Evolutionary conservation across 2,113 vertebrate species (phyloP).

Genomic region (Podilymbus podiceps): DNA sequence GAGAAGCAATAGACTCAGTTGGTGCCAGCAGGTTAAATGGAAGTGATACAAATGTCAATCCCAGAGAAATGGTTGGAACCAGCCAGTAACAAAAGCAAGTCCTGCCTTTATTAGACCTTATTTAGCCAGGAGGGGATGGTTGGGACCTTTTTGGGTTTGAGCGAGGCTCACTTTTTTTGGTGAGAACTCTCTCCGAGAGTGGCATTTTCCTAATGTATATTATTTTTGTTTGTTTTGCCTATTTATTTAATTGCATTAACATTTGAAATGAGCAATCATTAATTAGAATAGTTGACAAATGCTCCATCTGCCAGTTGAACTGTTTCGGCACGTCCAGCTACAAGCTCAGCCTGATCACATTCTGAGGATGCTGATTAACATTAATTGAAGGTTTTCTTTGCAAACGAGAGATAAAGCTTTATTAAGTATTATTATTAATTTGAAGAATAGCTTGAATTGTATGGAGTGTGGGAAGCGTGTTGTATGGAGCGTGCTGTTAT

Average conservation of each 20-base stretch:
- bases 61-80: constrained; percentile 7
- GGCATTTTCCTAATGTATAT: not conserved
- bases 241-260: constrained; percentile 57
- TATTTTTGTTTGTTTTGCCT: constrained; percentile 61
- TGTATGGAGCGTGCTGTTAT: not conserved
- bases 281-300: constrained; percentile 45
- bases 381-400: constrained; percentile 60
- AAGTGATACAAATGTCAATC: constrained; percentile 20
- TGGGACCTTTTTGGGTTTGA: not conserved
- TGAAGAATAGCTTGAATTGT: constrained; percentile 44
- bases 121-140: not conserved
- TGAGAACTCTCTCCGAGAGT: constrained; percentile 11
- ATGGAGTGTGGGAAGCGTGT: not conserved
- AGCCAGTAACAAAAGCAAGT: not conserved
- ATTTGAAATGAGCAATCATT: constrained; percentile 34
- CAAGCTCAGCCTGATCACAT: constrained; percentile 17
- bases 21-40: constrained; percentile 19
- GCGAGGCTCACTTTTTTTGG: not conserved
- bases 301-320: constrained; percentile 64
- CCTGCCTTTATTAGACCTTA: not conserved
- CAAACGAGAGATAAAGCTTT: constrained; percentile 47
- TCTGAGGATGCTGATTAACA: constrained; percentile 51
- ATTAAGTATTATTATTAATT: constrained; percentile 61
- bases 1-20: constrained; percentile 1
- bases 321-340: constrained; percentile 56